Evolutionary conservation across 2,113 vertebrate genomes (phyloP), one percentile per base, ranked within the genome.

Genomic region (Ptilorrhoa leucosticta): DNA sequence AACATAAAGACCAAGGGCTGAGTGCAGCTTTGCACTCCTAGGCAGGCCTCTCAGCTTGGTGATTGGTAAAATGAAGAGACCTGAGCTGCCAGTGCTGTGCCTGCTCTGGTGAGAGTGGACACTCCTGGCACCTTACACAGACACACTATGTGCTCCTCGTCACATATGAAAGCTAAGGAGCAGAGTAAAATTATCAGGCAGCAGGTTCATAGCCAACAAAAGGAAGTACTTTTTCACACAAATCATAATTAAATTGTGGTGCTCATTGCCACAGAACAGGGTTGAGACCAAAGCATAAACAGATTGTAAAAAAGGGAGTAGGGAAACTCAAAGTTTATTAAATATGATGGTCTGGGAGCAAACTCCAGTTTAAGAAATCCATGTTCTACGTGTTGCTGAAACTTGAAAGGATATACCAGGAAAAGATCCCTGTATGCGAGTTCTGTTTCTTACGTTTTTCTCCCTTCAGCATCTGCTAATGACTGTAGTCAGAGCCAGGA

Each of bases 171-270:
- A 91, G 63, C 85, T 40, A 33, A 24, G 8, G 42, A 92, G 33
- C 37, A 47, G 39, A 84, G 63, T 48, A 75, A 88, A 95, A 90
- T 90, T 40, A 91, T 11, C 73, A 72, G 54, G 76, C 83, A 81
- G 86, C 54, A 86, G 50, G 64, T 80, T 83, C 57, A 60, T 2
- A 75, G 65, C 37, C 85, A 93, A 60, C 44, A 76, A 79, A 91
- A 93, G 90, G 90, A 93, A 94, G 90, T 28, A 60, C 51, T 93
- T 93, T 89, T 91, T 91, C 75, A 85, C 57, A 65, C 44, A 90
- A 71, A 71, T 72, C 15, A 2, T 85, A 94, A 95, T 88, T 72
- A 68, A 69, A 90, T 92, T 79, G 57, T n/a, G 47, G 33, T 0
- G 3, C 44, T 84, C 22, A 23, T 20, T 79, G 66, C 70, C 66